Evolutionary conservation across 2,113 vertebrate genomes (phyloP), one percentile per base, ranked within the genome.

Genomic region (Tursiops truncatus): DNA sequence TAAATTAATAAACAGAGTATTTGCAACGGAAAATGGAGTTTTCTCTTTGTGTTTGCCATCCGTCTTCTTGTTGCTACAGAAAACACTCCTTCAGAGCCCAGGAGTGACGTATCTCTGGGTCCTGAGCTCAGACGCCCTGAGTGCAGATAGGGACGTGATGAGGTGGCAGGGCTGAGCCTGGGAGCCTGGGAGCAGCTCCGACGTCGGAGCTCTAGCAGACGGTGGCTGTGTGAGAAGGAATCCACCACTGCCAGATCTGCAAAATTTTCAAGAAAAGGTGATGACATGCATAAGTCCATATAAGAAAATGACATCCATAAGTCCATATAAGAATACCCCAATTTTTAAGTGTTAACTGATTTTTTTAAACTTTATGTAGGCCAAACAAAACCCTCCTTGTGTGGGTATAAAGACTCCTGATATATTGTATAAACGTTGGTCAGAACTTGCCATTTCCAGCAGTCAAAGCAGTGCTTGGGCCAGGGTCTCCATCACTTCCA

Each of bases 201-300:
- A 4, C 18, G 0, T 6, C 33, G 3, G 4, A 2, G 21, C 17
- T 6, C 7, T 25, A 56, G 12, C 38, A 2, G 12, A 1, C 8
- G 18, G 11, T 21, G 60, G 28, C 26, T 77, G 50, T 25, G 44
- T 18, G n/a, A 31, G 28, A 47, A 3, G 23, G 26, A 20, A 33
- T 17, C 26, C 18, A 15, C 8, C 11, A 8, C 4, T 21, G 15
- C 31, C 28, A 50, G 67, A 71, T 5, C 31, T 36, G 13, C 11
- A 14, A 21, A 2, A 1, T 33, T 11, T 36, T 79, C 56, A 12
- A 26, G 41, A 65, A 21, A 65, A 56, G 23, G 9, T 47, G 7
- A 47, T 0, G 11, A 58, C 38, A 31, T 26, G 18, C 41, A 20
- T 25, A 47, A 6, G 2, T 56, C 8, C 33, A n/a, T 38, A 3